These are phyloP conservation scores for Bombus pascuorum DNA, from an alignment of 1,140 invertebrate species.

Conservation along the genomic window DNA sequence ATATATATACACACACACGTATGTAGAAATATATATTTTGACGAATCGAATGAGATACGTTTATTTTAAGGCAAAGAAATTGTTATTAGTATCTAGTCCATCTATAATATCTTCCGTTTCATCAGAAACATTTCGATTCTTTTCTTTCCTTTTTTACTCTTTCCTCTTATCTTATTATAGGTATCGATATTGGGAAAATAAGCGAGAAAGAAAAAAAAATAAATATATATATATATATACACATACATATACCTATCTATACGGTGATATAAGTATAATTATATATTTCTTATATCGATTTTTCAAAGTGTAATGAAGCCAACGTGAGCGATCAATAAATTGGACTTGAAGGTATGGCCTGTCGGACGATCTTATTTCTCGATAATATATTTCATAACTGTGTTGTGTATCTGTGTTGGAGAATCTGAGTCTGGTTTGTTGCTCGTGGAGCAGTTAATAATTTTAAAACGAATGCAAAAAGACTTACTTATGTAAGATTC, in stretches of 20 bases:
- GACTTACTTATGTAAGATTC: not conserved
- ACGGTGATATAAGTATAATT: conserved; percentile 54
- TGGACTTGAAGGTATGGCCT: conserved; percentile 30
- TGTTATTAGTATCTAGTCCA: conserved; percentile 75
- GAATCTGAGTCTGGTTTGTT: not conserved
- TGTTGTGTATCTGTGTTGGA: not conserved
- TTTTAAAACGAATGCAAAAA: no score
- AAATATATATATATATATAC: conserved; percentile 34
- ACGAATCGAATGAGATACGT: conserved; percentile 43
- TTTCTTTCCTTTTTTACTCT: conserved; percentile 3
- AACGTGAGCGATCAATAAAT: conserved; percentile 51
- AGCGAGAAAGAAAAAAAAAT: conserved; percentile 47
- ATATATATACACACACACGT: conserved; percentile 25
- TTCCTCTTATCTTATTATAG: not conserved
- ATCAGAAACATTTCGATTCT: conserved; percentile 15
- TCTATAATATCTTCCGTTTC: conserved; percentile 61
- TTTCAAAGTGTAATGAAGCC: conserved; percentile 52
- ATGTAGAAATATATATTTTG: conserved; percentile 55
- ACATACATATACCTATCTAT: conserved; percentile 45
- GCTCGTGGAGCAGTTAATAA: no score
- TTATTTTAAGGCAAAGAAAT: conserved; percentile 62
- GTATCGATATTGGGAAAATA: conserved; percentile 36
- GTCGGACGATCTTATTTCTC: conserved; percentile 6
- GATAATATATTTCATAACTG: not conserved
- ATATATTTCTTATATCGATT: conserved; percentile 66